Evolutionary conservation across 2,888 invertebrate genomes (phyloP).

Genomic region (Drosophila quinaria): DNA sequence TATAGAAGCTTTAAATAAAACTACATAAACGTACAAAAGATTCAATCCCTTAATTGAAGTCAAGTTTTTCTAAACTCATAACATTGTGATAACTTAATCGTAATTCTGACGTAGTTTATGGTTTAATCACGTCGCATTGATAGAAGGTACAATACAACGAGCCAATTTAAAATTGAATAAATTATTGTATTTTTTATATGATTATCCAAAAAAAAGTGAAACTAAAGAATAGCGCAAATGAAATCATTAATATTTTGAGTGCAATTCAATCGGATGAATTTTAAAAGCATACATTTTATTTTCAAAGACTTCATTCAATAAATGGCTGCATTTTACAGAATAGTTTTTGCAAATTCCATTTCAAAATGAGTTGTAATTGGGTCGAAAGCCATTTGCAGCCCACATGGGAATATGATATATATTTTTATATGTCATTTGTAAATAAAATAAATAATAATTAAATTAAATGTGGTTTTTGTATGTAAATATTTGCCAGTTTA

Average conservation of each 20-base stretch:
- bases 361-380: slow-evolving; percentile 6
- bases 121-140: background rate
- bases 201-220: background rate
- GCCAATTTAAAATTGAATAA: background rate
- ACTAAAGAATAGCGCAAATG: background rate
- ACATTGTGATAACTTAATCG: too few relatives aligned
- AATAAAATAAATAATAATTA: slow-evolving; percentile 10
- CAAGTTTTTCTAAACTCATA: too few relatives aligned
- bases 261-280: slow-evolving; percentile 14
- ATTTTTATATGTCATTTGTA: background rate
- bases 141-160: background rate
- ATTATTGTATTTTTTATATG: background rate
- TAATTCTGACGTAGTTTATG: background rate
- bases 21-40: too few relatives aligned
- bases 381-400: background rate
- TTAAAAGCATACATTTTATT: slow-evolving; percentile 10
- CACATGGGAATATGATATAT: background rate
- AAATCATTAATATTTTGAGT: background rate
- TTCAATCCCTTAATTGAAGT: too few relatives aligned
- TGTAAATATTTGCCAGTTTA: background rate
- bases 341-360: slow-evolving; percentile 1
- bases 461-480: slow-evolving; percentile 13
- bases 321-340: slow-evolving; percentile 3
- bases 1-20: too few relatives aligned
- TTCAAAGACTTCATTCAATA: slow-evolving; percentile 3